Base-by-base conservation (phyloP, 2,888 invertebrate genomes). In the Allolobophora icterica region DNA sequence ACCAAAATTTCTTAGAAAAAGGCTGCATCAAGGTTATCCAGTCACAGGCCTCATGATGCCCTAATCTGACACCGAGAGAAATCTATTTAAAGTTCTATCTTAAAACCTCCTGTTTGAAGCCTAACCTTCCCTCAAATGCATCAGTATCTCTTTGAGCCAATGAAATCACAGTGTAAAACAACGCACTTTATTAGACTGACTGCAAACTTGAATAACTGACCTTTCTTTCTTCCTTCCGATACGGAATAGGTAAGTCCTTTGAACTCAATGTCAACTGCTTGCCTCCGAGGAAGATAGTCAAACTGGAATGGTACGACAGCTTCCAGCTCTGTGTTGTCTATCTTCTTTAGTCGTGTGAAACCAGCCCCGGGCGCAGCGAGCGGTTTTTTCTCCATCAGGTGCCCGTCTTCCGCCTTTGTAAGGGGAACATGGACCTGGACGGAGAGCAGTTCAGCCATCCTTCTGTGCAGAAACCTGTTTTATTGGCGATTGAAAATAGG, bases 251-350 rank as follows among this genome's bases (percentile, higher is more conserved):
- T 97, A 93, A 99, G 96, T 95, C 98, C 97, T 92, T 97, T 97
- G 96, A 98, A 99, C 93, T 97, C 98, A 96, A 99, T 96, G 95
- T 98, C 98, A 94, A 99, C 98, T 92, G 98, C 97, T 92, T 98
- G 98, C 95, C 98, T 96, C 90, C 93, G 93, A 42, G 93, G 93
- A 21, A 92, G 90, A 87, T 87, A 87, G 87, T 87, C 87, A 33
- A 87, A 89, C 89, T 91, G 91, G 45, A 83, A 90, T 45, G 91
- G 91, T n/a, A 33, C 42, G 35, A 40, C 84, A 0, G 24, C 92
- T 33, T 90, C 92, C 35, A 90, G 45, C n/a, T 90, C 91, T 21
- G 89, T 89, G 89, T 92, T 93, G 40, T 93, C 93, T 24, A 93
- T 91, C 92, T 93, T 93, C 89, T 93, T 93, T 34, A 93, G 92